Base-by-base conservation (phyloP, 2,888 invertebrate genomes). In the Philereme vetulata region DNA sequence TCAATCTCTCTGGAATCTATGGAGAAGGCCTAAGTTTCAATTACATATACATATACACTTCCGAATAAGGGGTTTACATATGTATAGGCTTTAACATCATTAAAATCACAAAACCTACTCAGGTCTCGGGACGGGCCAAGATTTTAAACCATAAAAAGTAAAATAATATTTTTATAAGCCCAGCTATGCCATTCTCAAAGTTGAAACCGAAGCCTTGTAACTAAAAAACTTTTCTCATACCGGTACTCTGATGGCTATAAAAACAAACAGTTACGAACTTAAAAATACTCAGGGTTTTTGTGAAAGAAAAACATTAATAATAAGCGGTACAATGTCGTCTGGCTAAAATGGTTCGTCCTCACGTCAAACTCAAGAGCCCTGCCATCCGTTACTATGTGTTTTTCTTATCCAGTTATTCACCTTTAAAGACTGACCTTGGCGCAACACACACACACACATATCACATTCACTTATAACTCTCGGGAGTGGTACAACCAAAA, bases 221-320 rank as follows among this genome's bases (percentile, higher is more conserved):
- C 57, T 52, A 56, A 56, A 36, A 67, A 75, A 77, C 67, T 75
- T 78, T 80, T 79, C 77, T 77, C 76, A 76, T 74, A 72, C 73
- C 62, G 67, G 56, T 66, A 48, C 64, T 64, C 56, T 11, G 46
- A 38, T 51, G 48, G 44, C 56, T 62, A 72, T 70, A 76, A 80
- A 78, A 81, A 80, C 72, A 72, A 74, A 78, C 78, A 76, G 77
- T 75, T 75, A 75, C 64, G 65, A 72, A 78, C 67, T 78, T 74
- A 72, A 73, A 75, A 80, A 76, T 75, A 74, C 69, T 76, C 65
- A 57, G 70, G 62, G 67, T 78, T 84, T 82, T 78, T 82, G 75
- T 77, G 69, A 72, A 75, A 78, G 73, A 70, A 81, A 77, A 80
- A 82, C 78, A 78, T 75, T 80, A 68, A 74, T 80, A 81, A 82